Base-by-base conservation (phyloP, 2,888 invertebrate genomes). In the Agriopis aurantiaria region DNA sequence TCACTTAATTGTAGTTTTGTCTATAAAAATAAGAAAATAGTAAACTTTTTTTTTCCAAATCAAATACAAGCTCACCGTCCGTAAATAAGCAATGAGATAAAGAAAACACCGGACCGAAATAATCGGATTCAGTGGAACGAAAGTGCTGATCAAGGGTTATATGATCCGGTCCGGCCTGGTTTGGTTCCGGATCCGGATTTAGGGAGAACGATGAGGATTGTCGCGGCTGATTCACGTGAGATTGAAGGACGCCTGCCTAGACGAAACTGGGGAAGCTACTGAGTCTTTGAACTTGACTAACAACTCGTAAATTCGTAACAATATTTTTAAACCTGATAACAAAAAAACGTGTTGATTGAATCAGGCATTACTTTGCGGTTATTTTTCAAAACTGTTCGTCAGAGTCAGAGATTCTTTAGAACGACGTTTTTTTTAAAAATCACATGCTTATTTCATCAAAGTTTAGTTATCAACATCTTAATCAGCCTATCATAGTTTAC, bases 141-240 rank as follows among this genome's bases (percentile, higher is more conserved):
- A 80, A 87, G 82, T 87, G 90, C 91, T 90, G 90, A 90, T 82
- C 82, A 83, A 85, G 86, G 83, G 80, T 80, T 82, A 80, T 80
- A 78, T 80, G 81, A 80, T 80, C 76, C 79, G 79, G 69, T 71
- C 73, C 63, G 71, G 73, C 57, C 72, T 72, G 75, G 67, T 69
- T 71, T 57, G 55, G 63, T 41, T 64, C 62, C 58, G 71, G 69
- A 73, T 63, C 69, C 73, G 78, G 84, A 85, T 85, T 86, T 83
- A 83, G 80, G 78, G 80, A 69, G 69, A 65, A 70, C 80, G 81
- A 73, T 75, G 73, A 65, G 73, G 78, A 80, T 80, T 76, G 80
- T 80, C 79, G 78, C 81, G 69, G 45, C 66, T 68, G 80, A 83
- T 86, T 84, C 85, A 84, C 83, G 78, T 80, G 78, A 81, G 83